Percentiles rank a stretch among this genome's conserved stretches.
Evolutionary conservation across 1,140 invertebrate genomes (phyloP).

Genomic region (Olivierus martensii): DNA sequence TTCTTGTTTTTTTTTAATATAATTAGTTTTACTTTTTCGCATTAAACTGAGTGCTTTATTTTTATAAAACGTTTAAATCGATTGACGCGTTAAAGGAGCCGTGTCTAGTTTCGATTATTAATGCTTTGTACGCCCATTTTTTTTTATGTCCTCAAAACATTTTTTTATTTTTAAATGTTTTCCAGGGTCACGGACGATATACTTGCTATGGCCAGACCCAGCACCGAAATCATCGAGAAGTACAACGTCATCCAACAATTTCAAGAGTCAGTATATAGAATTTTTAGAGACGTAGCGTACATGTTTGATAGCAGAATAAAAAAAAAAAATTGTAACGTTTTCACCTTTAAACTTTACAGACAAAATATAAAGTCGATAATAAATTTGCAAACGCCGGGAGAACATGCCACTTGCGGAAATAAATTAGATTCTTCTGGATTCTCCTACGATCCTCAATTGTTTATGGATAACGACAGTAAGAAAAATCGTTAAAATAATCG

Average conservation of each 20-base stretch:
- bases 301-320: too few species aligned
- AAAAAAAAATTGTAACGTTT: too few species aligned
- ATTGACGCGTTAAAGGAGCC: too few species aligned
- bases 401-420: constrained; percentile 65
- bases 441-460: constrained; percentile 57
- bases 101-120: too few species aligned
- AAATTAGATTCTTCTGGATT: constrained; percentile 52
- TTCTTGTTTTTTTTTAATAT: neutral
- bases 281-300: too few species aligned
- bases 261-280: constrained; percentile 41
- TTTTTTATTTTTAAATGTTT: too few species aligned
- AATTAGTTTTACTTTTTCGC: neutral
- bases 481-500: too few species aligned
- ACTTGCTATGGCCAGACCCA: constrained; percentile 72
- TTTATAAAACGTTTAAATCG: constrained; percentile 3
- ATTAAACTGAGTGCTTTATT: neutral
- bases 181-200: constrained; percentile 78
- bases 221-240: constrained; percentile 51
- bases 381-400: constrained; percentile 68
- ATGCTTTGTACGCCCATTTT: neutral
- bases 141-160: too few species aligned
- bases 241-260: constrained; percentile 65
- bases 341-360: constrained; percentile 33
- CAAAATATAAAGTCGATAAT: constrained; percentile 66
- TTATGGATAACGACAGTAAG: constrained; percentile 73